Conservation (phyloP, 2,113 vertebrate species). For the Smithornis capensis region DNA sequence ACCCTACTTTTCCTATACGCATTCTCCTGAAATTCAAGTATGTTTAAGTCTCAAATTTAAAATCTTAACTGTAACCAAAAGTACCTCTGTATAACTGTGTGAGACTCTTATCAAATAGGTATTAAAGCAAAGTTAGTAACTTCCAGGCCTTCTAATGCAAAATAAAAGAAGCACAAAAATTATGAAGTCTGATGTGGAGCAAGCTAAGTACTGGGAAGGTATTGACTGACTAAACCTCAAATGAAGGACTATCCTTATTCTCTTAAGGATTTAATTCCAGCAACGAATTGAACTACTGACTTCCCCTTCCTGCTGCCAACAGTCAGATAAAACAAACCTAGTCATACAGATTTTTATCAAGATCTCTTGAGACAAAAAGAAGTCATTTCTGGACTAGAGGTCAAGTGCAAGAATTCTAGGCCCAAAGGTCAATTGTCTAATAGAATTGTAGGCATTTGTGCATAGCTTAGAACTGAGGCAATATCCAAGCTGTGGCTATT, state of each 20-base stretch:
- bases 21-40: background rate
- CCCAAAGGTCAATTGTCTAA: background rate
- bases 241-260: conserved; percentile 1
- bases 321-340: conserved; percentile 11
- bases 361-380: background rate
- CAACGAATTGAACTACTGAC: background rate
- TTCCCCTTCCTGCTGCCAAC: background rate
- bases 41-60: background rate
- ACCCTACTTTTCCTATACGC: background rate
- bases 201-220: background rate
- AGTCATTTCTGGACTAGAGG: background rate
- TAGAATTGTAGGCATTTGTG: background rate
- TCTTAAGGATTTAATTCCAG: conserved; percentile 9
- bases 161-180: background rate
- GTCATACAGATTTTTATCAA: background rate
- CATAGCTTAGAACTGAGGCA: background rate
- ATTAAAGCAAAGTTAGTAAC: background rate
- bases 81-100: background rate
- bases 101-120: background rate
- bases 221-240: background rate
- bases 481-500: background rate
- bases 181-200: background rate
- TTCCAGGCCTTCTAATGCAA: background rate
- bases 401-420: background rate
- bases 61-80: background rate